Conservation (phyloP, 2,113 vertebrate species). For the Siphamia tubifer region DNA sequence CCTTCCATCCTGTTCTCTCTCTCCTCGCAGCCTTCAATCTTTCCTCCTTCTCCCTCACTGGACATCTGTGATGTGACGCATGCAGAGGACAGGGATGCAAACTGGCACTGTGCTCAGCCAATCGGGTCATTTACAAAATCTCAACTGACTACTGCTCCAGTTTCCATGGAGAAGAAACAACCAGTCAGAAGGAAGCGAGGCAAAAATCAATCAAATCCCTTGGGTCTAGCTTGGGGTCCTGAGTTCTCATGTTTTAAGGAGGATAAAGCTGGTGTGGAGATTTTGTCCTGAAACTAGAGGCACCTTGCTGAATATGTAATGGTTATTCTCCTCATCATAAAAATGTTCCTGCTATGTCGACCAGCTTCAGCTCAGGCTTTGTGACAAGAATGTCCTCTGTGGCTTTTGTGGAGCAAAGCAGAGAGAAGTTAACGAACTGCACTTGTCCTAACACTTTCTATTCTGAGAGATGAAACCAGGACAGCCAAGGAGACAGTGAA, state of each 20-base stretch:
- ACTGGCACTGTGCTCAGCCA: slow-evolving; percentile 18
- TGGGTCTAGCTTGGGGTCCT: slow-evolving; percentile 2
- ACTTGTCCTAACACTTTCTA: slow-evolving; percentile 30
- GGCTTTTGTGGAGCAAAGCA: neutral
- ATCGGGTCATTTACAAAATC: slow-evolving; percentile 57
- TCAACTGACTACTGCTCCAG: slow-evolving; percentile 58
- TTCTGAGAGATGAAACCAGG: slow-evolving; percentile 59
- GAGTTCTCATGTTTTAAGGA: neutral
- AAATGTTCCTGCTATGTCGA: neutral
- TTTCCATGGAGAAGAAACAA: slow-evolving; percentile 64
- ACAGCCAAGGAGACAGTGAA: slow-evolving; percentile 31
- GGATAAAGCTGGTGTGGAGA: neutral
- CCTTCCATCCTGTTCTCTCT: neutral
- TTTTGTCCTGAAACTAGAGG: neutral
- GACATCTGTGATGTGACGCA: slow-evolving; percentile 32
- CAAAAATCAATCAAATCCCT: slow-evolving; percentile 38
- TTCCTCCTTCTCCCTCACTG: neutral
- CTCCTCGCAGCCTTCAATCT: neutral
- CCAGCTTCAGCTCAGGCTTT: neutral
- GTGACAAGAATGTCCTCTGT: slow-evolving; percentile 9
- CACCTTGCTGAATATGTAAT: neutral
- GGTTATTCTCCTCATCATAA: neutral
- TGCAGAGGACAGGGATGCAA: slow-evolving; percentile 27
- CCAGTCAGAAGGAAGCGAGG: neutral
- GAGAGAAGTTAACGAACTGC: slow-evolving; percentile 24